Conservation (phyloP, 1,140 invertebrate species). For the Eriosoma lanigerum region DNA sequence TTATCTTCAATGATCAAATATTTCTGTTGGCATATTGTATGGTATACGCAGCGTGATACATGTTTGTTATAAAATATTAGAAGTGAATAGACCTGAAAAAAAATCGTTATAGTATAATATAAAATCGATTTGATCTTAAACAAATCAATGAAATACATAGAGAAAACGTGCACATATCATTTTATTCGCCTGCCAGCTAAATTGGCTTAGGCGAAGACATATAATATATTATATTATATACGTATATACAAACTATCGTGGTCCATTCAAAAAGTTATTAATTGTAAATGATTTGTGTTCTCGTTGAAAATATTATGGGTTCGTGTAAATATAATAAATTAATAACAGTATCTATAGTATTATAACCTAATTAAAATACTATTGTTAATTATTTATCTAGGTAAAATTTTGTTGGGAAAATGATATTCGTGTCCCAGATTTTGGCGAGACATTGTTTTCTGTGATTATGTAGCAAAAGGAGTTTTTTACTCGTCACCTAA, state of each 20-base stretch:
- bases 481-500: not conserved
- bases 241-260: not conserved
- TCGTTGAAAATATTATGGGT: not conserved
- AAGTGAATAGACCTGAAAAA: too few relatives aligned
- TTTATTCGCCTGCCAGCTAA: not conserved
- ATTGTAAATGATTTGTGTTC: slow-evolving; percentile 10
- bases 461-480: not conserved
- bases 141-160: not conserved
- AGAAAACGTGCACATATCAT: not conserved
- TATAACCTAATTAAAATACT: slow-evolving; percentile 23
- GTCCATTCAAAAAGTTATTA: not conserved
- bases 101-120: too few relatives aligned
- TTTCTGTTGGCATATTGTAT: too few relatives aligned
- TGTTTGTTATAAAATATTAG: too few relatives aligned
- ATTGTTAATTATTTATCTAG: slow-evolving; percentile 31
- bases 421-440: slow-evolving; percentile 8
- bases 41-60: too few relatives aligned
- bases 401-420: slow-evolving; percentile 12
- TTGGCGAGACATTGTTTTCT: slow-evolving; percentile 20
- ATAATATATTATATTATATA: not conserved
- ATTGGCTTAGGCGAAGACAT: not conserved
- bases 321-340: not conserved
- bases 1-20: not conserved
- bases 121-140: too few relatives aligned
- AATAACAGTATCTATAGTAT: not conserved